Evolutionary conservation across 2,888 invertebrate species (phyloP), one percentile per base, ranked within the genome.

Genomic region (Cryptosula pallasiana): DNA sequence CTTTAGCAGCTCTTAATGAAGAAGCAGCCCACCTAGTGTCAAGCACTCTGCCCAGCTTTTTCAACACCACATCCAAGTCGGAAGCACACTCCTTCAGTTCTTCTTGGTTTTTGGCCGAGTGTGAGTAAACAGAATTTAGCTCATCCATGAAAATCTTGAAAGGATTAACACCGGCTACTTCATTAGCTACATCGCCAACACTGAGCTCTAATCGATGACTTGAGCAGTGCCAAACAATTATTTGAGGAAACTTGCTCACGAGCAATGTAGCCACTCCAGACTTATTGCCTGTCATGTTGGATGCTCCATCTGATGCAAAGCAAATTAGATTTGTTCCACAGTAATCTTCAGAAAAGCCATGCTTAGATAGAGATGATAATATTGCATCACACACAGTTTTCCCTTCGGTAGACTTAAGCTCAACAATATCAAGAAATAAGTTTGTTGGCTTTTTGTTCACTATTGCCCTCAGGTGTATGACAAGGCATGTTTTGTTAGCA

Each of bases 1-100:
- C 57, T 23, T 57, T 25, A n/a, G 25, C 57, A 16, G 57, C 3
- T 57, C 57, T 57, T 5, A 57, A 23, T 16, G 57, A 57, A 16
- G 57, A 57, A n/a, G 57, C 57, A 23, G 5, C 13, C 57, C 57
- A 57, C 57, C 57, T 57, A 16, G 57, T 57, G n/a, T 57, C 57
- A 5, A 13, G 25, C n/a, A 57, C n/a, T 25, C 25, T 57, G 20
- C 57, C 57, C 25, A 57, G 3, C 25, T 57, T 57, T 25, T 25
- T 16, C 13, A 57, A 57, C n/a, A 5, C 3, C 5, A 13, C 25
- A 25, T 25, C 57, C 5, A 57, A 25, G 25, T 13, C 13, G 5
- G 3, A 5, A 57, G 57, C 57, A 57, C 57, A 57, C n/a, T 25
- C 5, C 25, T 57, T 57, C n/a, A 57, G n/a, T 57, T 57, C 57